Conservation (phyloP, 1,140 invertebrate genomes). For the Oppia nitens region DNA sequence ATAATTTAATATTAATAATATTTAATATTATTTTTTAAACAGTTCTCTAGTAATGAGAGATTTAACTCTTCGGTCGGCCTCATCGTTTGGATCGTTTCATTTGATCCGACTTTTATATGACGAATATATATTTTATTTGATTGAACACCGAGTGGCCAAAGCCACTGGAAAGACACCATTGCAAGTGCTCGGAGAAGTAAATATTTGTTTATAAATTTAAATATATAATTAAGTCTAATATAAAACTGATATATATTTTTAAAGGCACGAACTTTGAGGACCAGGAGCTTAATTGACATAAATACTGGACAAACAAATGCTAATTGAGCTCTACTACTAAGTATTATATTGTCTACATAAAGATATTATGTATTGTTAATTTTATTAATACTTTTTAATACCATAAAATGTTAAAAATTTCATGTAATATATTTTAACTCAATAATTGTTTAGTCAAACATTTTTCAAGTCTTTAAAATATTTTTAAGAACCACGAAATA, state of each 20-base stretch:
- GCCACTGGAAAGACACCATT: conserved; percentile 78
- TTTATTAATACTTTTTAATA: no score
- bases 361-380: no score
- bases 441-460: no score
- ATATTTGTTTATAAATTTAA: not conserved
- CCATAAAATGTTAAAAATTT: no score
- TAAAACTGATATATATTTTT: not conserved
- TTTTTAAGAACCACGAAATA: no score
- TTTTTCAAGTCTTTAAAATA: no score
- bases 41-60: conserved; percentile 93
- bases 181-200: conserved; percentile 16
- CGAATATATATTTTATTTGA: conserved; percentile 97
- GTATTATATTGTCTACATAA: no score
- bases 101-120: conserved; percentile 91
- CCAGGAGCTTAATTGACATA: not conserved
- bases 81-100: conserved; percentile 97
- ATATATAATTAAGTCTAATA: not conserved
- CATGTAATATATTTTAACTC: no score
- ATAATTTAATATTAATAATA: conserved; percentile 1
- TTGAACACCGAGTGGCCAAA: conserved; percentile 88
- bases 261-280: not conserved
- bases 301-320: not conserved
- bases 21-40: conserved; percentile 3
- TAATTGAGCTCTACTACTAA: not conserved
- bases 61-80: conserved; percentile 80